Base-by-base conservation (phyloP, 2,797 vertebrate species). In the Enteromius treurensis region DNA sequence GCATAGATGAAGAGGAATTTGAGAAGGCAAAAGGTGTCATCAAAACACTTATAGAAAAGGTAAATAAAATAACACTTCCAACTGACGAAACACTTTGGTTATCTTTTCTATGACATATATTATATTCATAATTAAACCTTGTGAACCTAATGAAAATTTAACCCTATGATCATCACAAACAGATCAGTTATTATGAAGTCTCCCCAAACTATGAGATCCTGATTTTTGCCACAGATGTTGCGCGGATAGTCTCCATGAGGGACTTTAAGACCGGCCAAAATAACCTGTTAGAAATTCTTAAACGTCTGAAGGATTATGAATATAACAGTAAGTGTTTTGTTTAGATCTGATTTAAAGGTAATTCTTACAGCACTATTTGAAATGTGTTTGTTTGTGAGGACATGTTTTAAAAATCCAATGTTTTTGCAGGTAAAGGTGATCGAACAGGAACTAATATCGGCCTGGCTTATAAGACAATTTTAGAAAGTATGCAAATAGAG, bases 151-250 rank as follows among this genome's bases (percentile, higher is more conserved):
- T 74, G 2, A 4, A 29, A 17, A 64, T 60, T 53, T 29, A 34
- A 80, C 34, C 14, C 26, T 68, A 45, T 67, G 10, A 4, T 80
- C 15, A 47, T 77, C 67, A 47, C 23, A 26, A 15, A 77, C 85
- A 95, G 93, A 90, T 95, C 75, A 89, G 91, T 21, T 90, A 90
- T 84, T 95, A 94, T 34, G 92, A 93, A 17, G 88, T 91, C 70
- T 88, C 64, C 65, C 94, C 94, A 13, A 92, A 84, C 34, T 95
- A 95, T 4, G 92, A 84, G 49, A 68, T 95, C 5, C 32, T 93
- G 65, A 90, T 92, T 37, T 94, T 94, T 74, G 92, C 93, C 47
- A 92, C 93, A 1, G 3, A 87, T 0, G 78, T 88, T 67, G 82
- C 29, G 1, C 0, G 75, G 45, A 47, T 92, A 80, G 51, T 94